Conservation (phyloP, 2,113 vertebrate genomes). For the Toxotes jaculatrix region DNA sequence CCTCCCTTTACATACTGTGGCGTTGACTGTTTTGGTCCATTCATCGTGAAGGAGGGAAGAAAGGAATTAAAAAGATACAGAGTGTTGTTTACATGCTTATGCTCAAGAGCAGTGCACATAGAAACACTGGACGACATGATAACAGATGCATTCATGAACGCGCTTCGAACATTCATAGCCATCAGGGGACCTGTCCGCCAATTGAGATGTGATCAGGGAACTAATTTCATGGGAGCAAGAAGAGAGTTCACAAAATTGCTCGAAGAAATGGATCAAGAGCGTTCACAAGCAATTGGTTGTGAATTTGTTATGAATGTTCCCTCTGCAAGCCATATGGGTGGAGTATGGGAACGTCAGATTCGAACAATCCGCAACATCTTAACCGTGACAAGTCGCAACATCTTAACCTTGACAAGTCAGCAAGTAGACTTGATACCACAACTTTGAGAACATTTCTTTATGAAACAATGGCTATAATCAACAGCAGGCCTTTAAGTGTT, state of each 20-base stretch:
- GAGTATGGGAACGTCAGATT: neutral
- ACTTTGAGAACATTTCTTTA: constrained; percentile 21
- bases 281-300: no score
- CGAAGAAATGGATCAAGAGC: constrained; percentile 11
- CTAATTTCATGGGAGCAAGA: constrained; percentile 16
- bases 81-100: neutral
- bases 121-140: neutral
- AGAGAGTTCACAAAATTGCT: constrained; percentile 14
- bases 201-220: constrained; percentile 20
- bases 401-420: constrained; percentile 2
- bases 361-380: constrained; percentile 6
- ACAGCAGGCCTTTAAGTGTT: neutral
- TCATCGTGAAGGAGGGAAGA: neutral
- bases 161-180: constrained; percentile 3
- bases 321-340: neutral
- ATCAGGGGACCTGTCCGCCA: constrained; percentile 22
- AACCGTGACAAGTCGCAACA: no score
- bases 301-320: neutral
- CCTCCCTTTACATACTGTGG: neutral
- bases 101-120: neutral
- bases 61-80: neutral
- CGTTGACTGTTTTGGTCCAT: no score
- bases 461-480: constrained; percentile 15
- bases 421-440: neutral
- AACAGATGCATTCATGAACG: constrained; percentile 14